These are phyloP conservation scores for Orycteropus afer DNA, from an alignment of 2,113 vertebrate genomes.

Conservation along the genomic window DNA sequence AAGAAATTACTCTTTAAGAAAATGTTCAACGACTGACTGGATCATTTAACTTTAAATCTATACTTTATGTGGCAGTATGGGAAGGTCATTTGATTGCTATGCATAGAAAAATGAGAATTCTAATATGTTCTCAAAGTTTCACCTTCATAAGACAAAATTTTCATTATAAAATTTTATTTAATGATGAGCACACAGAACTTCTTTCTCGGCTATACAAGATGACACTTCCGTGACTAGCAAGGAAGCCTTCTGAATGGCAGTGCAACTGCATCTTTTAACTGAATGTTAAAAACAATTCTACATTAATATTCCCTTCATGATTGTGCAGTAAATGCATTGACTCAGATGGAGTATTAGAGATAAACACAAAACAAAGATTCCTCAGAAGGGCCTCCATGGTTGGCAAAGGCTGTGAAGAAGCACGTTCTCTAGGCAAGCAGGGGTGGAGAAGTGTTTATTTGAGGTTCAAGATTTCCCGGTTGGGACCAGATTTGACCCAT, in stretches of 20 bases:
- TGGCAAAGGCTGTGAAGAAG: background rate
- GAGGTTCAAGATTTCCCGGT: background rate
- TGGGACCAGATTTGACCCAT: background rate
- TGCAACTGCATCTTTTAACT: constrained; percentile 7
- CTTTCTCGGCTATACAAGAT: constrained; percentile 45
- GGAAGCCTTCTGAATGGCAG: constrained; percentile 49
- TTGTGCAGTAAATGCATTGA: background rate
- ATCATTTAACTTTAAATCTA: constrained; percentile 89
- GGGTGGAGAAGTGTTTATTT: rapidly evolving
- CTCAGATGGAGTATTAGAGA: background rate
- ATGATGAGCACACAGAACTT: constrained; percentile 76
- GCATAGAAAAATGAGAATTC: constrained; percentile 89
- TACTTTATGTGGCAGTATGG: constrained; percentile 85
- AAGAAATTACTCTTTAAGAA: constrained; percentile 86
- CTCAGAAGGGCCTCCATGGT: background rate
- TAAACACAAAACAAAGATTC: background rate
- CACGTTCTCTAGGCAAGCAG: background rate
- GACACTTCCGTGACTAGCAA: constrained; percentile 30
- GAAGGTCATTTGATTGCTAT: constrained; percentile 87
- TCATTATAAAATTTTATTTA: constrained; percentile 86
- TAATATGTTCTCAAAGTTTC: constrained; percentile 87
- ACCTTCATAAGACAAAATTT: constrained; percentile 89
- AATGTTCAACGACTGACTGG: constrained; percentile 88
- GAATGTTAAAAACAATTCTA: background rate
- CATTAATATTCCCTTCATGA: background rate